Conservation (phyloP, 2,888 invertebrate species). For the Anorthoa munda region DNA sequence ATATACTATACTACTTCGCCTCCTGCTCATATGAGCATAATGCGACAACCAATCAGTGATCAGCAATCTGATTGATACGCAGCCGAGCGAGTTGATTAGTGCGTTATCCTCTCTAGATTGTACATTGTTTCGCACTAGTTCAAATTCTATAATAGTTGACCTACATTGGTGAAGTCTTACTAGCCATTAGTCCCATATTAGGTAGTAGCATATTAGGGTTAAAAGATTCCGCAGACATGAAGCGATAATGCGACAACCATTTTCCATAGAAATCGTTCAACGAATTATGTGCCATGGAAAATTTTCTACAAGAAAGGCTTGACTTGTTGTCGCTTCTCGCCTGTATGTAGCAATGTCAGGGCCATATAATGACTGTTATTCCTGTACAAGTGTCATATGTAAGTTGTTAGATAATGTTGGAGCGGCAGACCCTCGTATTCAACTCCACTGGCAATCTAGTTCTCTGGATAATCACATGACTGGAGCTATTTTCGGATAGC, state of each 20-base stretch:
- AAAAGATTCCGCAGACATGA: too few species aligned
- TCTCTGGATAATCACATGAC: background rate
- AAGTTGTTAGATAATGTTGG: background rate
- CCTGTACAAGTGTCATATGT: background rate
- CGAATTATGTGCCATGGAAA: too few species aligned
- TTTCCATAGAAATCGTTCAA: too few species aligned
- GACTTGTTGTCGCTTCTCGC: too few species aligned
- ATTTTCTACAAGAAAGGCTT: too few species aligned
- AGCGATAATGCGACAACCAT: too few species aligned
- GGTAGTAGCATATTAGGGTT: too few species aligned
- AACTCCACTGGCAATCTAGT: background rate
- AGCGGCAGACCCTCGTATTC: background rate
- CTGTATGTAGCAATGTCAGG: too few species aligned
- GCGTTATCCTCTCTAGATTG: background rate
- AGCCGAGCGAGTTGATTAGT: background rate
- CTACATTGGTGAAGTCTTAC: background rate
- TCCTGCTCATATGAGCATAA: background rate
- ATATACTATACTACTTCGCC: background rate
- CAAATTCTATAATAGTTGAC: background rate
- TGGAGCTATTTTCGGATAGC: background rate
- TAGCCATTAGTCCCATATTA: background rate
- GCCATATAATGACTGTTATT: background rate
- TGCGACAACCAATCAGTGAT: constrained; percentile 1
- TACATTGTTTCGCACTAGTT: background rate
- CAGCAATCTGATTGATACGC: constrained; percentile 1